Evolutionary conservation across 1,140 invertebrate genomes (phyloP), one percentile per base, ranked within the genome.

Genomic region (Holotrichia oblita): DNA sequence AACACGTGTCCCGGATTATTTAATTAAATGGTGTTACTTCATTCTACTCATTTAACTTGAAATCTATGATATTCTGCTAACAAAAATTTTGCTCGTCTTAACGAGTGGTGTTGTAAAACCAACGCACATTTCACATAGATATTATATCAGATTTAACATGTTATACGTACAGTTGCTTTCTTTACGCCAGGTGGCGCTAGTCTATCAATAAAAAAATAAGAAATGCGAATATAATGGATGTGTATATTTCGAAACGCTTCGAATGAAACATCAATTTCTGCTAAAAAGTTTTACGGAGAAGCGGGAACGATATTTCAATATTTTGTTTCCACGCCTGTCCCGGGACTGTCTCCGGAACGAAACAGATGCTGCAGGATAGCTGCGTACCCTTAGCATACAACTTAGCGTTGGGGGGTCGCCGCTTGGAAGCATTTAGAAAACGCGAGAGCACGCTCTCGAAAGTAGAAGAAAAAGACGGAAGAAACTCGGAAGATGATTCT

Each of bases 231-330:
- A 55, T 55, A 55, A 55, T 55, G 48, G n/a, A 55, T 55, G 17
- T 55, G 17, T 55, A 55, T 55, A 17, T 17, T 55, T 55, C 48
- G 14, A 55, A 55, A 34, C 6, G 48, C 14, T 55, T 55, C 48
- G 48, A 55, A 55, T 55, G 48, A 55, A 55, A 55, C 48, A 55
- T 55, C 48, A 55, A 55, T 55, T 55, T 55, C 48, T 34, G n/a
- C 48, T 55, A 55, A 55, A 55, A 55, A 55, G 48, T 55, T 55
- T 55, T 17, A 17, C 48, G 48, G 14, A 6, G n/a, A 55, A 14
- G 14, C 14, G 14, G 14, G 9, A 55, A 55, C 48, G 48, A 55
- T 55, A 55, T 55, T 55, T 55, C 48, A 55, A 55, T 55, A 55
- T 55, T 55, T 55, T 55, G 6, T 55, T 34, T 34, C 4, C 27